Base-by-base conservation (phyloP, 2,113 vertebrate genomes). In the Malurus melanocephalus region DNA sequence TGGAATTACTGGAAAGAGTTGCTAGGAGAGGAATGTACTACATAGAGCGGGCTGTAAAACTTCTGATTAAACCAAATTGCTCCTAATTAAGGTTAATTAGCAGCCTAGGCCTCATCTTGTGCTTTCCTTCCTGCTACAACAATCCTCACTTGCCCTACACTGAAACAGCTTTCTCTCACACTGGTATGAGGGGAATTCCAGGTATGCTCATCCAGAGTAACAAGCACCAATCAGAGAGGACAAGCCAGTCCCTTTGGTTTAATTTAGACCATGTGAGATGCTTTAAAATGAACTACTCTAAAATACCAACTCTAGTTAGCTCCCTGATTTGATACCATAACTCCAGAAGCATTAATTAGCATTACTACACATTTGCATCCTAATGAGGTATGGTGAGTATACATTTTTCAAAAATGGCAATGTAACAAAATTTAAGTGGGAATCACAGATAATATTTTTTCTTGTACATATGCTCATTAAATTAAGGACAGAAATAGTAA, bases 191-290 rank as follows among this genome's bases (percentile, higher is more conserved):
- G 8, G 16, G 11, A 80, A 19, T 21, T 51, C 43, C 26, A 76
- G 46, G 27, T 49, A 2, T 8, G 21, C 2, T 2, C 16, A 35
- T 30, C 27, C 1, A 0, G 13, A 64, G 21, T 10, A 55, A 53
- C 2, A 43, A 46, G 33, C 40, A 24, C 27, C 51, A 38, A 6
- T 12, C 4, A 33, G 52, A 33, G 7, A 48, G 11, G 32, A 69
- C 66, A 61, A 61, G 8, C 1, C 43, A 43, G 13, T 51, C 48
- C 30, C 16, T 28, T 8, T 64, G 22, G 12, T 16, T 74, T 77
- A 35, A 66, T 35, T 49, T 43, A 48, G 22, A 73, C 4, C 21
- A 53, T 1, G 1, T 0, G 1, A 89, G 16, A 9, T 74, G 10
- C 24, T 56, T 82, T 62, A 77, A 90, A 82, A 65, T 13, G 0